A percentile compares a stretch with the other conserved stretches of the same genome.
Conservation (phyloP, 2,888 invertebrate genomes). For the Tetanocera ferruginea region DNA sequence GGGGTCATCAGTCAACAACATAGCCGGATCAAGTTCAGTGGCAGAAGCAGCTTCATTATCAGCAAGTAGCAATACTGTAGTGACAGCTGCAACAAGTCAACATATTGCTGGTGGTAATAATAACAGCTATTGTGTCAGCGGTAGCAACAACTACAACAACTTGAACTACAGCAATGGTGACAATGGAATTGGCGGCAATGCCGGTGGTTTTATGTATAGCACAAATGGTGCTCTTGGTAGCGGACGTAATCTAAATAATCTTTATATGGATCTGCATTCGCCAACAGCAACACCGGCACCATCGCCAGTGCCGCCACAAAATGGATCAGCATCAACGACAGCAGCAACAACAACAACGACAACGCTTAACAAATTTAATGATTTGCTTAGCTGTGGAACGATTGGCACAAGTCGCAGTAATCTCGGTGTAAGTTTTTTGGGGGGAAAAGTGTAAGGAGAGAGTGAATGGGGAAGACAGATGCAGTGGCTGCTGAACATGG, state of each 20-base stretch:
- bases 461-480: neutral
- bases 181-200: conserved; percentile 20
- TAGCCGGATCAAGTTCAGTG: neutral
- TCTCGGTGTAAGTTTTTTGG: conserved; percentile 42
- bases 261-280: conserved; percentile 53
- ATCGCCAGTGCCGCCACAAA: neutral
- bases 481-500: too few relatives aligned
- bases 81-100: conserved; percentile 44
- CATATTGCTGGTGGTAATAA: conserved; percentile 38
- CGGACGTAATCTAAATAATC: conserved; percentile 30
- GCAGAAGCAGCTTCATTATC: neutral
- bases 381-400: conserved; percentile 33
- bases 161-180: conserved; percentile 34
- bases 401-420: conserved; percentile 39
- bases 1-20: conserved; percentile 42
- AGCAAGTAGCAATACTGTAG: conserved; percentile 40
- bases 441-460: neutral
- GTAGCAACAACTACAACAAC: conserved; percentile 34
- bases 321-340: conserved; percentile 33
- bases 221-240: neutral
- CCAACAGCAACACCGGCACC: conserved; percentile 48
- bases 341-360: conserved; percentile 22
- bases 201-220: conserved; percentile 17
- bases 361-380: conserved; percentile 41
- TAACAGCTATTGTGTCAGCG: neutral